These are phyloP conservation scores for Semnopithecus entellus DNA, from an alignment of 2,113 vertebrate species.

Conservation along the genomic window DNA sequence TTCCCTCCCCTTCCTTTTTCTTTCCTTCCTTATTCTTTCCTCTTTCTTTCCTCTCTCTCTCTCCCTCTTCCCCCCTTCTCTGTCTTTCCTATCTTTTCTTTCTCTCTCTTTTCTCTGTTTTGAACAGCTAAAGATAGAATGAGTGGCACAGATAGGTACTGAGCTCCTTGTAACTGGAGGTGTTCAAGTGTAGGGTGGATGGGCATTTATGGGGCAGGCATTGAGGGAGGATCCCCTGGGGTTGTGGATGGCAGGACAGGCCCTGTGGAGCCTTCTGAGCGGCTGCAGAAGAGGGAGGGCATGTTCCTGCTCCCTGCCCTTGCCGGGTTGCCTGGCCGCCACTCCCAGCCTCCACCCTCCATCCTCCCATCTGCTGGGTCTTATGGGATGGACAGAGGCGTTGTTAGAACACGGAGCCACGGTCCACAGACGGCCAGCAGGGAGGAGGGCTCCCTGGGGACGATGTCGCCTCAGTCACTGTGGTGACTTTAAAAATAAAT, in stretches of 20 bases:
- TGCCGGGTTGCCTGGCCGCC: fast-evolving
- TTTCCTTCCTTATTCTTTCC: too few relatives aligned
- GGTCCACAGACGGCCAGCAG: background rate
- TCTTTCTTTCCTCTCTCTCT: too few relatives aligned
- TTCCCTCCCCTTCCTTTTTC: background rate
- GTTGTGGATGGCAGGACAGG: background rate
- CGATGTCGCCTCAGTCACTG: background rate
- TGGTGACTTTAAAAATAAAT: conserved; percentile 28
- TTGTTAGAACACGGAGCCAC: background rate
- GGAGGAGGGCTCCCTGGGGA: background rate
- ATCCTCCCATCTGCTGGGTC: background rate
- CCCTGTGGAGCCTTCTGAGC: background rate
- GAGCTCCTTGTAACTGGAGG: background rate
- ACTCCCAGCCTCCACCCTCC: fast-evolving
- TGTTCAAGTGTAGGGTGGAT: background rate
- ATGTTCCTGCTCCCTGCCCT: background rate
- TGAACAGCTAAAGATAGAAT: background rate
- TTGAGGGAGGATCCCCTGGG: background rate
- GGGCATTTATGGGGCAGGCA: background rate
- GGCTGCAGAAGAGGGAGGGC: too few relatives aligned
- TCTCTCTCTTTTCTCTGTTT: background rate
- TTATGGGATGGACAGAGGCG: background rate
- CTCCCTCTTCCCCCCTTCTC: background rate
- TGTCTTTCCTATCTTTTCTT: background rate
- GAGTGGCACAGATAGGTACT: background rate